Base-by-base conservation (phyloP, 2,888 invertebrate genomes). In the Andricus curvator region DNA sequence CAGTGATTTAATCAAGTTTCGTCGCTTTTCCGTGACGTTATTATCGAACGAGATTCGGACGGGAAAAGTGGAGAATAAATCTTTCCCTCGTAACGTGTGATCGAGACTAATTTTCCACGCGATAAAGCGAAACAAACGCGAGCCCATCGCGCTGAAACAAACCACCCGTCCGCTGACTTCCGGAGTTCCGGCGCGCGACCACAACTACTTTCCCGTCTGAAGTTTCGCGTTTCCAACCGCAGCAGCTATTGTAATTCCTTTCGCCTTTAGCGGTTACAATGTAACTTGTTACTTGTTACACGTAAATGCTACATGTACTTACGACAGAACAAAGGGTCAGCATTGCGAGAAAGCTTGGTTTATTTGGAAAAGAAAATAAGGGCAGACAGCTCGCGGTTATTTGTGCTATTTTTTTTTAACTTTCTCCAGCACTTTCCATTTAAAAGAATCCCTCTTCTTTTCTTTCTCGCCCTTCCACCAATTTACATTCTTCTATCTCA, bases 21-120 rank as follows among this genome's bases (percentile, higher is more conserved):
- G 37, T 41, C n/a, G 22, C 33, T n/a, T 67, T 22, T 41, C 15
- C 67, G 68, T 68, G 48, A 70, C 20, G 51, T 70, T 70, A 70
- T 51, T 51, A 70, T 70, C 48, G 48, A 51, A 70, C 51, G 48
- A 48, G 48, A 70, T 48, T 29, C 29, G 70, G 70, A 70, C 48
- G 29, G 51, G 51, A 70, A 51, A 70, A 48, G 70, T 70, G 70
- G 51, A 70, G 25, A 70, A 70, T 70, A 51, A 70, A 70, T 70
- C 68, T 70, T 25, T 29, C 70, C 9, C 70, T 70, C 22, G 70
- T 48, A 70, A 70, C n/a, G 29, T 29, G 70, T 70, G 51, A 70
- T 70, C 70, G 70, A 70, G 70, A 51, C 70, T 70, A 70, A 70
- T 70, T 70, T 70, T 70, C 70, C 29, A 6, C 70, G 70, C 48